phyloP scores from a whole-genome alignment of 2,888 invertebrate species.

The Melieria picta region DNA sequence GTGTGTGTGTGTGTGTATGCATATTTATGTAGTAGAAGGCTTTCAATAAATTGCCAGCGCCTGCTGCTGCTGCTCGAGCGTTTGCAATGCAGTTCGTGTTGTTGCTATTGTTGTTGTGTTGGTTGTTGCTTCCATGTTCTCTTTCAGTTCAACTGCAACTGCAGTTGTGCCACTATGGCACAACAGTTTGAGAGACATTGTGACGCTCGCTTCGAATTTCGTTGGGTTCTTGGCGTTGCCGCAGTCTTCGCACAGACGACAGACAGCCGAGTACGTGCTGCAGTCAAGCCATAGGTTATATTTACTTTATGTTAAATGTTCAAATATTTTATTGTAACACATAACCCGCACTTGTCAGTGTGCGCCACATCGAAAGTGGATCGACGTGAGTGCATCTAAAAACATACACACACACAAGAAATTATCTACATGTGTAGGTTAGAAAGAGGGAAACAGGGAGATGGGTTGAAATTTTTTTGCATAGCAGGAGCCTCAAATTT shows the following conservation, averaged over 20 bases:
- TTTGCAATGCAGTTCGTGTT: too few species aligned
- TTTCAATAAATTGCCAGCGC: too few species aligned
- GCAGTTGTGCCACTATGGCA: constrained; percentile 49
- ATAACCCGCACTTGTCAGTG: constrained; percentile 5
- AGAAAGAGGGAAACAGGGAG: not conserved
- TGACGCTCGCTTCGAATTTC: too few species aligned
- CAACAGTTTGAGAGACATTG: constrained; percentile 48
- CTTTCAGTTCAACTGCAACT: not conserved
- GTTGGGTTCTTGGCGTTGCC: too few species aligned
- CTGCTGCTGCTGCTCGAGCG: too few species aligned
- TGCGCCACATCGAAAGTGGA: not conserved
- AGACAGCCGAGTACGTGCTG: constrained; percentile 15
- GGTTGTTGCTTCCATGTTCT: too few species aligned
- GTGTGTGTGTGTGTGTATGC: not conserved
- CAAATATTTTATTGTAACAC: constrained; percentile 57
- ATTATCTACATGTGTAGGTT: not conserved
- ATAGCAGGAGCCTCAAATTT: not conserved
- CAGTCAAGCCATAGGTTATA: constrained; percentile 57
- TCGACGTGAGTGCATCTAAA: not conserved
- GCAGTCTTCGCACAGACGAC: too few species aligned
- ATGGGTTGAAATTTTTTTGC: not conserved
- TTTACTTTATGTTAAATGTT: constrained; percentile 62
- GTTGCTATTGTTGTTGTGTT: too few species aligned
- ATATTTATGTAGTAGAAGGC: not conserved
- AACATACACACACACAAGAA: not conserved